Evolutionary conservation across 2,888 invertebrate species (phyloP), one percentile per base, ranked within the genome.

Genomic region (Lycia hirtaria): DNA sequence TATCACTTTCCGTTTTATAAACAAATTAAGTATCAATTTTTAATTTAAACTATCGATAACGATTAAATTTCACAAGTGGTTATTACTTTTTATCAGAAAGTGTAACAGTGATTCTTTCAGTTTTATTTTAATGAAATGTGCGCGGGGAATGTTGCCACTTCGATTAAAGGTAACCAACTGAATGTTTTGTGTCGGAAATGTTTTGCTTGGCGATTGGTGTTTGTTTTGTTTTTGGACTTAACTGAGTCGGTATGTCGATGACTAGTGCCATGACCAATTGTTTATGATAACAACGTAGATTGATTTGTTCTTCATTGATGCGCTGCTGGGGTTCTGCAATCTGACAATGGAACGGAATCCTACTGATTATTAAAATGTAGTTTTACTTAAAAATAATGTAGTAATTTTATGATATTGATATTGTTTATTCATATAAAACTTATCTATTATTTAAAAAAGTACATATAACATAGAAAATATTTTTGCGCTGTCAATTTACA

Each of bases 221-320:
- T 78, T 87, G 87, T 87, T 87, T 73, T 87, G 82, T 67, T 80
- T 82, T 73, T 69, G 69, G 40, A 45, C 70, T 72, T 69, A 78
- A 73, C 76, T 65, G 61, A 58, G 64, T 62, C 67, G 64, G 57
- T 55, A 26, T 35, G 33, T 20, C 20, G 67, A 76, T 80, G 81
- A 75, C 72, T 76, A 51, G 30, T 32, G 51, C 37, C 28, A 44
- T 55, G 56, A 56, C 22, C 52, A 45, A 62, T 30, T 60, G 62
- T 66, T 64, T 66, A 62, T 57, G 41, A 51, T 60, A 60, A 54
- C 66, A 64, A 30, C 51, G 45, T 61, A 68, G 67, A 75, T 73
- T 76, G 78, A 76, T 80, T 74, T 68, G 66, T 48, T 65, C 51
- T 70, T 70, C 63, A 61, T 64, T 70, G 59, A 62, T 58, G 40